These are phyloP conservation scores for Potamilus streckersoni DNA, from an alignment of 1,140 invertebrate species.

Conservation along the genomic window DNA sequence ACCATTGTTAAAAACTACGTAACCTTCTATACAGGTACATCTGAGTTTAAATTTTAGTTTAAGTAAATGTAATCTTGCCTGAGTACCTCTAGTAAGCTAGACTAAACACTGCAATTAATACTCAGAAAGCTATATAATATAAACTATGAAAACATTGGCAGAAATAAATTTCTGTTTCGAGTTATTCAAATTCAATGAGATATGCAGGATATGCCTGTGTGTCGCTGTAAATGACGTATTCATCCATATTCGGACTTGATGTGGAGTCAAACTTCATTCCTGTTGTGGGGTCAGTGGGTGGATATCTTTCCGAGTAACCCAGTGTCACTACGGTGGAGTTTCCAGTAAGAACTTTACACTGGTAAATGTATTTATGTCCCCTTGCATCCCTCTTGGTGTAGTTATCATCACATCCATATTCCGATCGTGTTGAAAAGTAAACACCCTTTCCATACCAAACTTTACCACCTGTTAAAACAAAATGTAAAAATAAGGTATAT, in stretches of 20 bases:
- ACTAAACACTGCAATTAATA: too few relatives aligned
- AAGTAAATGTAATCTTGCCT: too few relatives aligned
- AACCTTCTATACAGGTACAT: too few relatives aligned
- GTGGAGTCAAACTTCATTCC: neutral
- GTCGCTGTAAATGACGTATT: conserved; percentile 21
- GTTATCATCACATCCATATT: neutral
- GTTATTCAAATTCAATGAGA: conserved; percentile 9
- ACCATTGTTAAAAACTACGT: too few relatives aligned
- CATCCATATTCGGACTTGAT: neutral
- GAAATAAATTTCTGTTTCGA: too few relatives aligned
- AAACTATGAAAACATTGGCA: too few relatives aligned
- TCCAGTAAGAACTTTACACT: conserved; percentile 9
- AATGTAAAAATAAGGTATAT: neutral
- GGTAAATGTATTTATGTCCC: conserved; percentile 1
- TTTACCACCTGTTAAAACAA: neutral
- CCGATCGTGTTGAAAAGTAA: conserved; percentile 12
- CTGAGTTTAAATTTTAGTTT: too few relatives aligned
- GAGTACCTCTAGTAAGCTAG: too few relatives aligned
- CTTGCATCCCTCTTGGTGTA: conserved; percentile 5
- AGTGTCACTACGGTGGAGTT: neutral
- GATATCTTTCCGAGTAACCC: conserved; percentile 2
- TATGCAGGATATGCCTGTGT: conserved; percentile 20
- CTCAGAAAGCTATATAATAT: too few relatives aligned
- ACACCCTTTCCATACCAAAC: conserved; percentile 17
- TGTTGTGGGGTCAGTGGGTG: conserved; percentile 1